phyloP scores from a whole-genome alignment of 2,888 invertebrate genomes.

The Siphonodentalium dalli region DNA sequence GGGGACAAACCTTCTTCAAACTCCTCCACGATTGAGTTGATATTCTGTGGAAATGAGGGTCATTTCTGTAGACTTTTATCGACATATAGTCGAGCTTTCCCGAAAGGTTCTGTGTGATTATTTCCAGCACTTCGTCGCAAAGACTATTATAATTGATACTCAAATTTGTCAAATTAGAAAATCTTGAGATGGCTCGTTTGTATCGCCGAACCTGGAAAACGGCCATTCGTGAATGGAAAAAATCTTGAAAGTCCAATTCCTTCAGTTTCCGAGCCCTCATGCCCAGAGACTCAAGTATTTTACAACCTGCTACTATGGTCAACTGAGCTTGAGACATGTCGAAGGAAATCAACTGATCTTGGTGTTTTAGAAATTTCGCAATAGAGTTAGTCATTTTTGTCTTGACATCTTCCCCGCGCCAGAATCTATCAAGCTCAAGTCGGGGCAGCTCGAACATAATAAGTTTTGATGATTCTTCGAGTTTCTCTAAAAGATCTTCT shows the following conservation, averaged over 20 bases:
- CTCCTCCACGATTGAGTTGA: conserved; percentile 36
- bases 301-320: conserved; percentile 34
- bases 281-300: conserved; percentile 42
- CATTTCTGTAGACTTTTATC: conserved; percentile 44
- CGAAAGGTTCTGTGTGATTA: conserved; percentile 33
- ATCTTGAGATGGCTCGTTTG: conserved; percentile 32
- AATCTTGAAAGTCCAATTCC: conserved; percentile 46
- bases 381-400: conserved; percentile 40
- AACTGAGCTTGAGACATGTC: conserved; percentile 44
- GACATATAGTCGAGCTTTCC: conserved; percentile 39
- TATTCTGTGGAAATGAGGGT: conserved; percentile 50
- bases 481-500: conserved; percentile 36
- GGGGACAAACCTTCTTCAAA: conserved; percentile 37
- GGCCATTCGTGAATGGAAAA: conserved; percentile 44
- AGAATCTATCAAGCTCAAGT: conserved; percentile 47
- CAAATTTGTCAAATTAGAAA: conserved; percentile 41
- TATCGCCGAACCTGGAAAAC: conserved; percentile 37
- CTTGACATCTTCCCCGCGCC: conserved; percentile 45
- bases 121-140: conserved; percentile 41
- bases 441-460: conserved; percentile 40
- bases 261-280: conserved; percentile 36
- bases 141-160: conserved; percentile 50
- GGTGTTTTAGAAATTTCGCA: conserved; percentile 42
- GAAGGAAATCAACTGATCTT: conserved; percentile 33
- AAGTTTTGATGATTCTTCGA: conserved; percentile 31